A percentile compares a stretch with the other conserved stretches of the same genome.
These are phyloP conservation scores for Acrocyrtus sp. DNA, from an alignment of 2,888 invertebrate species.

Conservation along the genomic window DNA sequence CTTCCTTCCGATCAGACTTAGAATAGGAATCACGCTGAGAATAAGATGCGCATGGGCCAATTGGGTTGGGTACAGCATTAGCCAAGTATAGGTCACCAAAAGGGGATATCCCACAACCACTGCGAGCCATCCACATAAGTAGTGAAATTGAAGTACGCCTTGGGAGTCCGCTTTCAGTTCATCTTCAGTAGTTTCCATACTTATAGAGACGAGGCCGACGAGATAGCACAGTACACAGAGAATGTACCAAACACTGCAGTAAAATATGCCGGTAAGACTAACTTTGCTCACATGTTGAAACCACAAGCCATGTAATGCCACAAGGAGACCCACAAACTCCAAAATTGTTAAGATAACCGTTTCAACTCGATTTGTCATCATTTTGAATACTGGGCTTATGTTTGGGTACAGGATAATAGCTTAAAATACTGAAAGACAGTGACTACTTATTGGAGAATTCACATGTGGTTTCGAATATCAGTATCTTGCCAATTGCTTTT, in stretches of 20 bases:
- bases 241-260: constrained; percentile 38
- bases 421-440: too few species aligned
- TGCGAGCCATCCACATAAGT: constrained; percentile 40
- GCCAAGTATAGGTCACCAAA: constrained; percentile 44
- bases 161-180: constrained; percentile 4
- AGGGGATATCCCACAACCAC: constrained; percentile 50
- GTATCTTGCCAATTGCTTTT: too few species aligned
- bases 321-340: constrained; percentile 16
- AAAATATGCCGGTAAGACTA: constrained; percentile 7
- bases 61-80: constrained; percentile 25
- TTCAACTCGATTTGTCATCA: constrained; percentile 3
- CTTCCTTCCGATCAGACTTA: constrained; percentile 29
- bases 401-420: too few species aligned
- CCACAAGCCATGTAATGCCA: constrained; percentile 19
- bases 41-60: constrained; percentile 8
- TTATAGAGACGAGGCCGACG: constrained; percentile 26
- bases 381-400: too few species aligned
- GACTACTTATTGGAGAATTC: too few species aligned
- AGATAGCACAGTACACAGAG: constrained; percentile 21
- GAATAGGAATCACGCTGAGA: constrained; percentile 33
- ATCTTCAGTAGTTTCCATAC: neutral
- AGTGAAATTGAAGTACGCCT: constrained; percentile 34
- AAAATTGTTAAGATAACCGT: constrained; percentile 23
- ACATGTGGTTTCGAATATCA: too few species aligned
- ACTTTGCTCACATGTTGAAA: neutral